Percentiles rank a stretch among this genome's conserved stretches.
These are phyloP conservation scores for Takifugu ocellatus DNA, from an alignment of 2,797 vertebrate species.

Conservation along the genomic window DNA sequence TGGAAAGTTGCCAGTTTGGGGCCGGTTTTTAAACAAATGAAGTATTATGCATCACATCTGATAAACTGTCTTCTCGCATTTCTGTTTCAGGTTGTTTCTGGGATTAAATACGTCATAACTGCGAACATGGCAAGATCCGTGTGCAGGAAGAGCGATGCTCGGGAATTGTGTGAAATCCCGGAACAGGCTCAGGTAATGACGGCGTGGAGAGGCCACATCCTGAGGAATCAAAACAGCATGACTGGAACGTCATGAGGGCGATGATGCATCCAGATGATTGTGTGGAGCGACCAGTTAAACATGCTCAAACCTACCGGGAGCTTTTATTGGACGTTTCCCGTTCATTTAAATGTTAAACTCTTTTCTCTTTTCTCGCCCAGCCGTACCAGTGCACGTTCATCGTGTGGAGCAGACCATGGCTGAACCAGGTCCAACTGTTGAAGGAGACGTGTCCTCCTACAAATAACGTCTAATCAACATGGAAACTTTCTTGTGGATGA, in stretches of 20 bases:
- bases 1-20: no score
- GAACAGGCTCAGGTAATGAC: conserved; percentile 26
- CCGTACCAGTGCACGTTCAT: conserved; percentile 44
- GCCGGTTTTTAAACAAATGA: no score
- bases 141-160: conserved; percentile 51
- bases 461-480: no score
- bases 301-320: no score
- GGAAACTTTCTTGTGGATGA: not conserved
- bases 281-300: not conserved
- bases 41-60: not conserved
- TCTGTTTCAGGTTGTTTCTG: conserved; percentile 61
- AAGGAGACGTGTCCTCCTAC: conserved; percentile 10
- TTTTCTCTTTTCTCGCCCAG: conserved; percentile 39
- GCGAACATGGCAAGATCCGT: conserved; percentile 54
- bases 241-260: not conserved
- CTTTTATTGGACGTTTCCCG: no score
- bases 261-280: not conserved
- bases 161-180: conserved; percentile 26
- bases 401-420: conserved; percentile 63
- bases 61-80: not conserved
- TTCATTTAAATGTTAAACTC: not conserved
- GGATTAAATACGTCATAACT: conserved; percentile 60
- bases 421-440: accelerated
- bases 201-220: not conserved
- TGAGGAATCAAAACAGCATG: no score